These are phyloP conservation scores for Petaurus breviceps DNA, from an alignment of 2,113 vertebrate genomes.

Conservation along the genomic window DNA sequence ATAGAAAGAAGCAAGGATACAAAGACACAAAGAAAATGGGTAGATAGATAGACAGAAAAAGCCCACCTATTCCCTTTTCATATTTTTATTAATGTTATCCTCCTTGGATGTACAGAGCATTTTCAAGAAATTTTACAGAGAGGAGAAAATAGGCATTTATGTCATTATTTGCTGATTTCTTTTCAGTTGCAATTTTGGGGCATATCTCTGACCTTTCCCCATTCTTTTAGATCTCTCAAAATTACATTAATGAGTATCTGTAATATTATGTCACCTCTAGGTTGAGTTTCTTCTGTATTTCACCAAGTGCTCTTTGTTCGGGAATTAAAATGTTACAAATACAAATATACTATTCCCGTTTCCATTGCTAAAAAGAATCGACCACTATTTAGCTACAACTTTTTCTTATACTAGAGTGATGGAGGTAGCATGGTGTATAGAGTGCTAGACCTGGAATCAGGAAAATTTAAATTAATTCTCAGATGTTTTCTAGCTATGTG, in stretches of 20 bases:
- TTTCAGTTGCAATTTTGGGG: not conserved
- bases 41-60: not conserved
- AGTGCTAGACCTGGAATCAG: no score
- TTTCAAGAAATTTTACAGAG: not conserved
- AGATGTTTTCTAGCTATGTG: no score
- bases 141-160: not conserved
- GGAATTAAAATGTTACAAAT: not conserved
- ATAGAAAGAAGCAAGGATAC: no score
- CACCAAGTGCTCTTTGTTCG: not conserved
- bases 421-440: no score
- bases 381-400: not conserved
- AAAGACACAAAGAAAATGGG: no score
- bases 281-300: not conserved
- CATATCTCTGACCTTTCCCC: not conserved
- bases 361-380: not conserved
- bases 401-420: not conserved
- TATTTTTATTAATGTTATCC: not conserved
- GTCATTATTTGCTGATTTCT: not conserved
- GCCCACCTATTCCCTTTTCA: not conserved
- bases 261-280: not conserved
- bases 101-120: not conserved
- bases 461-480: no score
- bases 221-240: not conserved
- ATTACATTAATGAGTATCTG: not conserved
- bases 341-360: not conserved